Evolutionary conservation across 1,140 invertebrate species (phyloP).

Genomic region (Sitobion miscanthi): DNA sequence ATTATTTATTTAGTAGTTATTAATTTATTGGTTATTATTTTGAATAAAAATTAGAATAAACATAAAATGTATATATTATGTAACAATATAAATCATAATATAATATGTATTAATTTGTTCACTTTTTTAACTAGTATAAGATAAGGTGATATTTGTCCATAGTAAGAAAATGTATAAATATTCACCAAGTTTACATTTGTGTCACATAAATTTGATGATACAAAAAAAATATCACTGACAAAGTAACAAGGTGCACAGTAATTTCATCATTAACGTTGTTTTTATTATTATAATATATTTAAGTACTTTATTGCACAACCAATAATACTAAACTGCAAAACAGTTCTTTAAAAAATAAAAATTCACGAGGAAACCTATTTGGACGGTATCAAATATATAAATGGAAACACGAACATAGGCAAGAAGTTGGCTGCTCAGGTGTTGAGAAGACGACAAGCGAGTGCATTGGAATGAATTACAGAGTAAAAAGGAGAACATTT

Average conservation of each 20-base stretch:
- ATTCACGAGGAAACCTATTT: slow-evolving; percentile 52
- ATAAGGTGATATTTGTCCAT: neutral
- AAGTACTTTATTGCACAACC: slow-evolving; percentile 55
- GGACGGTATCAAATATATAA: slow-evolving; percentile 56
- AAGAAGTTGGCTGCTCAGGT: slow-evolving; percentile 13
- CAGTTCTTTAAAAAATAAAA: slow-evolving; percentile 47
- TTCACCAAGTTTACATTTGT: neutral
- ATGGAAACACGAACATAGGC: slow-evolving; percentile 39
- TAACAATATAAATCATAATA: slow-evolving; percentile 43
- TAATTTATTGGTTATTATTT: slow-evolving; percentile 40
- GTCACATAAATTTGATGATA: neutral
- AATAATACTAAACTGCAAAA: slow-evolving; percentile 47
- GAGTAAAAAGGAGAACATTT: neutral
- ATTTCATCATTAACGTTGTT: slow-evolving; percentile 1
- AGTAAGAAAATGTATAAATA: slow-evolving; percentile 24
- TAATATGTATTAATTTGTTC: slow-evolving; percentile 21
- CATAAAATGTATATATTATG: slow-evolving; percentile 31
- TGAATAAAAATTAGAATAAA: slow-evolving; percentile 33
- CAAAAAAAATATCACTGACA: slow-evolving; percentile 33
- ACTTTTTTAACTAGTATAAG: neutral
- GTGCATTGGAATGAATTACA: slow-evolving; percentile 3
- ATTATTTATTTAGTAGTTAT: neutral
- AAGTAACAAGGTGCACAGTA: slow-evolving; percentile 30
- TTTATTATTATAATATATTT: slow-evolving; percentile 40
- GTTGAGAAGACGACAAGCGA: slow-evolving; percentile 33